A percentile compares a stretch with the other conserved stretches of the same genome.
These are phyloP conservation scores for Chascanopsetta lugubris DNA, from an alignment of 2,113 vertebrate genomes.

Conservation along the genomic window DNA sequence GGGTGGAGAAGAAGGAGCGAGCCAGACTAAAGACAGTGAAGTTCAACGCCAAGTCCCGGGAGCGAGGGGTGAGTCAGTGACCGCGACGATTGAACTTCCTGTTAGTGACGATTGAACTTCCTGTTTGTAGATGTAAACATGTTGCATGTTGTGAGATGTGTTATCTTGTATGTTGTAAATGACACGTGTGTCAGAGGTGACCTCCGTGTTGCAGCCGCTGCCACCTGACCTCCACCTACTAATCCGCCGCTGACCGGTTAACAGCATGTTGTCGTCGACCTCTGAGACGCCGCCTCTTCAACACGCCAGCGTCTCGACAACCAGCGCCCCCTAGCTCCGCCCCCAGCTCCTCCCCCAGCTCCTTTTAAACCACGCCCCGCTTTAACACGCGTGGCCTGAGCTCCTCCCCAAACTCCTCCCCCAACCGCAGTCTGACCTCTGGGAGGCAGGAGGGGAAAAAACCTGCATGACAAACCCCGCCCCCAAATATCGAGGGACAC, in stretches of 20 bases:
- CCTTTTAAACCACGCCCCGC: neutral
- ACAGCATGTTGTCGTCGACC: conserved; percentile 49
- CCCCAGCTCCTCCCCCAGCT: conserved; percentile 1
- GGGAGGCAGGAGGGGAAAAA: conserved; percentile 18
- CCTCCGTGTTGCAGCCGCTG: conserved; percentile 15
- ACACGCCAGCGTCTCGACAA: too few species aligned
- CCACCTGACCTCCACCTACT: conserved; percentile 49
- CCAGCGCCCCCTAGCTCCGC: too few species aligned
- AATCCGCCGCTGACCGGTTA: conserved; percentile 47
- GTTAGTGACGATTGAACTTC: too few species aligned
- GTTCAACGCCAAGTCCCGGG: conserved; percentile 95
- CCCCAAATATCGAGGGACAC: conserved; percentile 72
- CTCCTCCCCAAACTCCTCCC: conserved; percentile 38
- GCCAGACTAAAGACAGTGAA: conserved; percentile 98
- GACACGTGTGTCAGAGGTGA: neutral
- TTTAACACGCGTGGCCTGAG: conserved; percentile 72
- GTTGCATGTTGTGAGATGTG: neutral
- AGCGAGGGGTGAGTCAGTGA: conserved; percentile 91
- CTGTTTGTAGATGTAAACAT: too few species aligned
- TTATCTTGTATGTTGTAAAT: neutral
- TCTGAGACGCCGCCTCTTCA: conserved; percentile 14
- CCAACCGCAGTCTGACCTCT: conserved; percentile 68
- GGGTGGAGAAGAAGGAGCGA: conserved; percentile 97
- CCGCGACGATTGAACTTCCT: neutral
- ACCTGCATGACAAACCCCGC: conserved; percentile 65